These are phyloP conservation scores for Berghia stephanieae DNA, from an alignment of 1,140 invertebrate species.

Conservation along the genomic window DNA sequence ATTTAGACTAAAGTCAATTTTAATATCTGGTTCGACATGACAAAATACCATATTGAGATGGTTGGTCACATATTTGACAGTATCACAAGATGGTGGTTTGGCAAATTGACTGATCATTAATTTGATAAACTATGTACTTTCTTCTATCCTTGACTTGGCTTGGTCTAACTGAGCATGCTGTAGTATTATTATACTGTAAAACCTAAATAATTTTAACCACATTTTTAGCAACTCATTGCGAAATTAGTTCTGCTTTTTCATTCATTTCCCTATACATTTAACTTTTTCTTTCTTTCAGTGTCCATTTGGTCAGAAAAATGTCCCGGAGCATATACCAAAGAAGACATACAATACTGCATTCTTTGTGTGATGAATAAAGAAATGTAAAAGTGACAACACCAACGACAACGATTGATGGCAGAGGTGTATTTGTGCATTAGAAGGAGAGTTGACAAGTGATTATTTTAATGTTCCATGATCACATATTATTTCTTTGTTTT, in stretches of 20 bases:
- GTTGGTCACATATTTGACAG: neutral
- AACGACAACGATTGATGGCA: too few relatives aligned
- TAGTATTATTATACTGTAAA: neutral
- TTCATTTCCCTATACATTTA: neutral
- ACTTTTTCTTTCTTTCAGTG: slow-evolving; percentile 44
- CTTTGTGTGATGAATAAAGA: slow-evolving; percentile 38
- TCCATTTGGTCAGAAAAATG: slow-evolving; percentile 46
- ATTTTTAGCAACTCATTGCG: neutral
- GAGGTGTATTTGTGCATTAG: too few relatives aligned
- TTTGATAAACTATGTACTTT: neutral
- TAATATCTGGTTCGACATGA: too few relatives aligned
- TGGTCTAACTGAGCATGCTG: neutral
- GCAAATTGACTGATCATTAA: neutral
- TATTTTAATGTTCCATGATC: too few relatives aligned
- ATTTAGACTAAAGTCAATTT: too few relatives aligned
- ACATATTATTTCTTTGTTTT: too few relatives aligned
- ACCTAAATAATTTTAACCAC: neutral
- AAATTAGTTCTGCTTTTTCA: neutral
- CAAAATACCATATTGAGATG: too few relatives aligned
- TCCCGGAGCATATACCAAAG: slow-evolving; percentile 33
- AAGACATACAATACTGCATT: slow-evolving; percentile 50
- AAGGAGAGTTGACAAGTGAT: too few relatives aligned
- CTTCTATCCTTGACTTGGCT: neutral
- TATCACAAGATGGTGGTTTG: neutral
- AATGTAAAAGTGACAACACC: too few relatives aligned